Percentiles rank a stretch among this genome's conserved stretches.
phyloP scores from a whole-genome alignment of 2,797 vertebrate genomes.

The Avahi laniger region DNA sequence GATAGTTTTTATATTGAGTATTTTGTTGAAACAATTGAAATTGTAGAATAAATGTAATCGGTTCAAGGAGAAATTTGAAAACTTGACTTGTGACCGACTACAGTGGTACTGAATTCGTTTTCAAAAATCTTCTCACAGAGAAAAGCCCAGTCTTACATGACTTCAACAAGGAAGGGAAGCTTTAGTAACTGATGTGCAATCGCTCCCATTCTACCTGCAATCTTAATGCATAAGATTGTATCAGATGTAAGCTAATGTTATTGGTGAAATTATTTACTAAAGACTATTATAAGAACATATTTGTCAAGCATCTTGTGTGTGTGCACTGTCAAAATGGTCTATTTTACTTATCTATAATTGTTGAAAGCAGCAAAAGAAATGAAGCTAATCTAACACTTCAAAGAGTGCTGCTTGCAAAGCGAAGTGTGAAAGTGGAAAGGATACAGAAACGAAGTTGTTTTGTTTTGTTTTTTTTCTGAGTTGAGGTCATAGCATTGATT shows the following conservation, averaged over 20 bases:
- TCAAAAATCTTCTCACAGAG: neutral
- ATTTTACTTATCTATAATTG: neutral
- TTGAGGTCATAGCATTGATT: neutral
- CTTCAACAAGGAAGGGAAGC: neutral
- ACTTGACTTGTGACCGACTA: neutral
- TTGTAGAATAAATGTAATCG: neutral
- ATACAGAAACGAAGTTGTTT: neutral
- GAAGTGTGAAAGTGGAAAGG: neutral
- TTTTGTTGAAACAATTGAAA: neutral
- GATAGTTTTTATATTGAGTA: neutral
- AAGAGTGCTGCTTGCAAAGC: neutral
- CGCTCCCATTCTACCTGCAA: neutral
- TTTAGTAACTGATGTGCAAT: neutral
- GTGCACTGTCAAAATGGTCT: neutral
- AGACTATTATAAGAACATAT: neutral
- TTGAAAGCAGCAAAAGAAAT: neutral
- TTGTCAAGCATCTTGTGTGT: neutral
- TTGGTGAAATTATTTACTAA: neutral
- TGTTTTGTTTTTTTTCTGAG: neutral
- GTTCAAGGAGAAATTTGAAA: neutral
- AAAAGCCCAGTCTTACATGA: neutral
- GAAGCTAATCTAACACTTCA: neutral
- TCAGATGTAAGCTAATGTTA: neutral
- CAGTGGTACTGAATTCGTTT: neutral
- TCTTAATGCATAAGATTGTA: neutral